Conservation (phyloP, 2,888 invertebrate genomes). For the Lysandra coridon region DNA sequence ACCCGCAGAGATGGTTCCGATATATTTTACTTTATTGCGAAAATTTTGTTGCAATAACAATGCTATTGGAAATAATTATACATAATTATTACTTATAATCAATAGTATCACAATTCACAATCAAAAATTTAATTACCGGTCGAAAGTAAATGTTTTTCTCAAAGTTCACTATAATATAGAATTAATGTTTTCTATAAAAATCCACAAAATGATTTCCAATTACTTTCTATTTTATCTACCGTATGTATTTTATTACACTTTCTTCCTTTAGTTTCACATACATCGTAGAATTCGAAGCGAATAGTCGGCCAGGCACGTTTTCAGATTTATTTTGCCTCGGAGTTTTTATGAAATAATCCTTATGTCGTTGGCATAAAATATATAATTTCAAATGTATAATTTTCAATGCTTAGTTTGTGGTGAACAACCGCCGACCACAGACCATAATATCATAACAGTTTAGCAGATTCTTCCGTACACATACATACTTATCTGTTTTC, state of each 20-base stretch:
- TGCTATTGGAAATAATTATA: not conserved
- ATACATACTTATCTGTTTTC: not conserved
- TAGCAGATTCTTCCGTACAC: constrained; percentile 6
- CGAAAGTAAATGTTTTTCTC: not conserved
- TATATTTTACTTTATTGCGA: constrained; percentile 57
- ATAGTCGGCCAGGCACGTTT: not conserved
- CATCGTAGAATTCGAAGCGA: not conserved
- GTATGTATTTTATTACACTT: not conserved
- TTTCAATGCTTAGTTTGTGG: not conserved
- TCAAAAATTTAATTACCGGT: not conserved
- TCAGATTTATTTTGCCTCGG: not conserved
- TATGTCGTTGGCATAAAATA: not conserved
- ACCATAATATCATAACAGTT: constrained; percentile 5
- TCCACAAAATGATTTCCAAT: not conserved
- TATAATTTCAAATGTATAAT: not conserved
- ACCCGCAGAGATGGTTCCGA: constrained; percentile 73
- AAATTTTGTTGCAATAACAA: constrained; percentile 31
- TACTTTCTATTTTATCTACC: not conserved
- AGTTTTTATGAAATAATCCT: not conserved
- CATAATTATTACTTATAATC: not conserved
- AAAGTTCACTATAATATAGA: not conserved
- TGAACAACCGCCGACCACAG: constrained; percentile 1
- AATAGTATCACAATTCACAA: not conserved
- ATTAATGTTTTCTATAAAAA: not conserved
- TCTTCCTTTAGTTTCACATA: not conserved